Evolutionary conservation across 2,888 invertebrate genomes (phyloP).

Genomic region (Pyrrhosoma nymphula): DNA sequence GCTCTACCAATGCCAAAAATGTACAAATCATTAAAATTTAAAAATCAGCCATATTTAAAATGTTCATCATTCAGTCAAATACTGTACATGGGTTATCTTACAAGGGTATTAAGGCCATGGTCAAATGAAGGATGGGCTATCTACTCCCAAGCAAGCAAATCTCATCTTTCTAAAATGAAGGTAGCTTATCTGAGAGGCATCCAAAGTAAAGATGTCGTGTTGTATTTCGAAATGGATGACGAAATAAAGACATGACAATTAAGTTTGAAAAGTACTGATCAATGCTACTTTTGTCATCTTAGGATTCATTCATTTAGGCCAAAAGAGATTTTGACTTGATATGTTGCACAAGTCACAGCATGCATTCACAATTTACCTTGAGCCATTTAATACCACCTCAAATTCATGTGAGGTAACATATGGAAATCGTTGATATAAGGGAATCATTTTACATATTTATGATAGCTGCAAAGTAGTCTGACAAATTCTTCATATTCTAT

Average conservation of each 20-base stretch:
- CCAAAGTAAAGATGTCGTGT: background rate
- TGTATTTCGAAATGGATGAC: background rate
- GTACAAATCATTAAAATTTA: conserved; percentile 47
- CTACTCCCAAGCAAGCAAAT: conserved; percentile 50
- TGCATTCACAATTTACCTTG: background rate
- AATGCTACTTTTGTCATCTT: background rate
- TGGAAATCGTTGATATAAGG: no score
- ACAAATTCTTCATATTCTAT: no score
- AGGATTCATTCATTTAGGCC: background rate
- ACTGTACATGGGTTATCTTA: conserved; percentile 22
- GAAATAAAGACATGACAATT: background rate
- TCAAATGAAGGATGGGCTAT: conserved; percentile 50
- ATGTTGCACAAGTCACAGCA: background rate
- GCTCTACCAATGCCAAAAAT: conserved; percentile 59
- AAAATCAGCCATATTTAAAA: conserved; percentile 50
- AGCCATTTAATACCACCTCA: background rate
- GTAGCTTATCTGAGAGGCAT: background rate
- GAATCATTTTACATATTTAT: no score
- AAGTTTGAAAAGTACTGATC: background rate
- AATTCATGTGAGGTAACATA: no score
- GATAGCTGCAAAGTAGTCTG: no score
- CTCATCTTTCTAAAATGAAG: background rate
- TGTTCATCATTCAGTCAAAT: background rate
- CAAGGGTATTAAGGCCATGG: background rate
- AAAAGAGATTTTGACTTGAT: background rate